Base-by-base conservation (phyloP, 2,113 vertebrate species). In the Orcinus orca region DNA sequence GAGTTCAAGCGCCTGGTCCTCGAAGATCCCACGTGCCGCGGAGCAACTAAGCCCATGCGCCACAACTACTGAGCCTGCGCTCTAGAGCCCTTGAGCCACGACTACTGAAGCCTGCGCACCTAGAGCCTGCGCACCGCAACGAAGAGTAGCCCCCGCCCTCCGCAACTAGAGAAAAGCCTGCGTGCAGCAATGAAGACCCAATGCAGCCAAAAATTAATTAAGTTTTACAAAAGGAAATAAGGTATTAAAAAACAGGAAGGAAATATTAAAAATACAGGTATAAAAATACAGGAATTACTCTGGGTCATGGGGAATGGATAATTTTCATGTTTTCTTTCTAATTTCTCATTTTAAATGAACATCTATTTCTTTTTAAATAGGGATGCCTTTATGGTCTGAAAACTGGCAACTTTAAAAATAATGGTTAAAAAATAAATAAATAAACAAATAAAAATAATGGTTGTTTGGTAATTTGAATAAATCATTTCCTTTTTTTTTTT, bases 401-500 rank as follows among this genome's bases (percentile, higher is more conserved):
- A 95, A 77, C n/a, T 36, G 26, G 29, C 31, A 95, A 25, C 26
- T 93, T 95, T 67, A 90, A 96, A 86, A 71, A n/a, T 80, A 68
- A 21, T 15, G 6, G 8, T 36, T 83, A 23, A 60, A 25, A 60
- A 60, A 31, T 11, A 25, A 53, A 47, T 8, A 60, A 38, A 91
- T 90, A 90, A 77, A 44, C 41, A 74, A 90, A 53, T 17, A 6
- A 93, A 87, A 77, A 38, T 76, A 68, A 18, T 47, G 23, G 10
- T 47, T 83, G n/a, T 58, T 84, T 25, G 18, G 55, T 74, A 58
- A 88, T 84, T 93, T 76, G 44, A 20, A 74, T 73, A 89, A 70
- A 21, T 88, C 33, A 62, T 44, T 91, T 88, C 6, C 21, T 88
- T 53, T 80, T 81, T 95, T 47, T 10, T 47, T 47, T 47, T 47